Evolutionary conservation across 2,797 vertebrate genomes (phyloP), one percentile per base, ranked within the genome.

Genomic region (Chaetodon trifasciatus): DNA sequence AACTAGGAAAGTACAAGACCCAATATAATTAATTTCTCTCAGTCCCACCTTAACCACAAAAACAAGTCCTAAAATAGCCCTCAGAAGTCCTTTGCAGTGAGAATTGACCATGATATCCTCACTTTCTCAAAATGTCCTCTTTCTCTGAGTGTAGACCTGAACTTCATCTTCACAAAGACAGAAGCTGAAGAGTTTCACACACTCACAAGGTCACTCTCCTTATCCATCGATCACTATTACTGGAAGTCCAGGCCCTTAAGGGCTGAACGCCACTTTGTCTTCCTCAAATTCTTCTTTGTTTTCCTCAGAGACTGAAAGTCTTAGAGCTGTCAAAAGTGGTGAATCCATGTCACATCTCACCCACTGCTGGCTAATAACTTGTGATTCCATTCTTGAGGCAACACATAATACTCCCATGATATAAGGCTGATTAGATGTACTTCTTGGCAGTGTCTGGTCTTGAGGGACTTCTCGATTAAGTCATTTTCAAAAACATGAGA

Each of bases 281-380:
- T 37, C 68, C 67, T 76, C 42, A 64, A 55, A 61, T 60, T 32
- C 24, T 61, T 65, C 52, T 57, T 49, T 47, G 40, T 42, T 60
- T 67, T 55, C 68, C 44, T 61, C 35, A 23, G 64, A 85, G 68
- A 49, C 62, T 52, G 44, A 76, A 76, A 63, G 19, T 67, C 67
- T 66, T 55, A n/a, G 11, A 66, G 52, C 76, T 79, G 78, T 79
- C 76, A 57, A 50, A 78, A 68, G 66, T 62, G 21, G 50, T 49
- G 77, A 70, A 74, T 39, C 74, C 13, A 71, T 61, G 53, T 87
- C 39, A 82, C 40, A 64, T 71, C 35, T 68, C 60, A 50, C 17
- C 32, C 42, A 67, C 42, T 42, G 23, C 67, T 77, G 63, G 23
- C 32, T 66, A 76, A 76, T 72, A 74, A 57, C 15, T 12, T 19